These are phyloP conservation scores for Notoglanidium macrostoma DNA, from an alignment of 2,797 vertebrate species.

Conservation along the genomic window DNA sequence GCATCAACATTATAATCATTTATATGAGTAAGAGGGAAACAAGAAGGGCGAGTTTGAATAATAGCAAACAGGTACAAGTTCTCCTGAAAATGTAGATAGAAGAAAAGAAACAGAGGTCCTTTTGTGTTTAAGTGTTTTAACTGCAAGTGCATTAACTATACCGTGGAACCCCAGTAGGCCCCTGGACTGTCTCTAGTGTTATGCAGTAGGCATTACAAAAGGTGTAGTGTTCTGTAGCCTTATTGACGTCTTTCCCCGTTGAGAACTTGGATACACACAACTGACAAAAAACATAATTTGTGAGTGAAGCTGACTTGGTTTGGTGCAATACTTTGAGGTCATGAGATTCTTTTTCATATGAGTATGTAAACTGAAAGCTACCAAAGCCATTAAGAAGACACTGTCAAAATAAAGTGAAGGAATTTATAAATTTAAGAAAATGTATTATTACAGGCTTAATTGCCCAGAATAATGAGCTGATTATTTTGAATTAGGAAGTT, in stretches of 20 bases:
- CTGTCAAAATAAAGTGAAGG: neutral
- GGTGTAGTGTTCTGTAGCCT: constrained; percentile 43
- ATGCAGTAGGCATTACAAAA: constrained; percentile 61
- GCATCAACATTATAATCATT: constrained; percentile 24
- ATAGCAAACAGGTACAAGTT: neutral
- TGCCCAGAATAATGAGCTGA: neutral
- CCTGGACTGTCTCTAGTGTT: constrained; percentile 55
- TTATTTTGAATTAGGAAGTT: neutral
- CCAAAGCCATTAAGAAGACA: neutral
- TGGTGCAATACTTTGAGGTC: neutral
- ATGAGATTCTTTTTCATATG: neutral
- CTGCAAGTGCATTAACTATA: neutral
- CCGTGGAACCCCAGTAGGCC: constrained; percentile 5
- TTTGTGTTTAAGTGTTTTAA: neutral
- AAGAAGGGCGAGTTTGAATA: neutral
- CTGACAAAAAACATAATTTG: constrained; percentile 6
- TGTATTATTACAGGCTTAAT: neutral
- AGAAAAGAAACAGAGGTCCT: neutral
- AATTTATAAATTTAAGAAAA: neutral
- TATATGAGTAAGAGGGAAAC: neutral
- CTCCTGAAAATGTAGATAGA: neutral
- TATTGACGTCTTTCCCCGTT: constrained; percentile 36
- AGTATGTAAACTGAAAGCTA: neutral
- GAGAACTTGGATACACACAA: constrained; percentile 25
- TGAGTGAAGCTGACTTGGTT: neutral